phyloP scores from a whole-genome alignment of 2,888 invertebrate species.

The Ariolimax columbianus region DNA sequence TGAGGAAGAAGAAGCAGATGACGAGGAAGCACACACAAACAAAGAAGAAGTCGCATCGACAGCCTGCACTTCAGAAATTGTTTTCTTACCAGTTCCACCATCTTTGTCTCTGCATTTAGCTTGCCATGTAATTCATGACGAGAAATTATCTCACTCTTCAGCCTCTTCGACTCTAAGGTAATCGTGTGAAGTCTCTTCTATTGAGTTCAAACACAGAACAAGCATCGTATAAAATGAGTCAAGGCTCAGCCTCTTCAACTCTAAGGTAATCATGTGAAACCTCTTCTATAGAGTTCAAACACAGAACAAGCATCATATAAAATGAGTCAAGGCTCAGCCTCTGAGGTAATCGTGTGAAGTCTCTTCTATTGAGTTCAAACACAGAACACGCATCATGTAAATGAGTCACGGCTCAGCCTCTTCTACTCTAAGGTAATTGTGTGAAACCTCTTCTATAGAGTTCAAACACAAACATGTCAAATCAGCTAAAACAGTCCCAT shows the following conservation, averaged over 20 bases:
- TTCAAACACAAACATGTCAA: not conserved
- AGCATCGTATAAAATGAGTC: no score
- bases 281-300: slow-evolving; percentile 73
- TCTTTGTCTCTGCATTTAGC: slow-evolving; percentile 75
- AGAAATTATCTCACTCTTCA: slow-evolving; percentile 75
- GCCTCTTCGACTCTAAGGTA: slow-evolving; percentile 76
- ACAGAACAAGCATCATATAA: not conserved
- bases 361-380: slow-evolving; percentile 73
- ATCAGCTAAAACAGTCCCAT: no score
- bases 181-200: slow-evolving; percentile 77
- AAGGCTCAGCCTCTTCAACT: slow-evolving; percentile 76
- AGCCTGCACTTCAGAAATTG: not conserved
- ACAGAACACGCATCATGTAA: not conserved
- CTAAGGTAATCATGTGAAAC: slow-evolving; percentile 74
- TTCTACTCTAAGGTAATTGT: slow-evolving; percentile 76
- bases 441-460: slow-evolving; percentile 76
- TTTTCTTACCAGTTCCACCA: slow-evolving; percentile 73
- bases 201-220: slow-evolving; percentile 33
- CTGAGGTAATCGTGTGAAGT: slow-evolving; percentile 74
- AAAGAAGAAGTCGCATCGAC: not conserved
- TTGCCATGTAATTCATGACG: slow-evolving; percentile 74
- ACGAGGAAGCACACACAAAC: no score
- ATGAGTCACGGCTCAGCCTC: no score
- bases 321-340: no score
- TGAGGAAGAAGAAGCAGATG: no score